These are phyloP conservation scores for Patella depressa DNA, from an alignment of 2,888 invertebrate species.

Conservation along the genomic window DNA sequence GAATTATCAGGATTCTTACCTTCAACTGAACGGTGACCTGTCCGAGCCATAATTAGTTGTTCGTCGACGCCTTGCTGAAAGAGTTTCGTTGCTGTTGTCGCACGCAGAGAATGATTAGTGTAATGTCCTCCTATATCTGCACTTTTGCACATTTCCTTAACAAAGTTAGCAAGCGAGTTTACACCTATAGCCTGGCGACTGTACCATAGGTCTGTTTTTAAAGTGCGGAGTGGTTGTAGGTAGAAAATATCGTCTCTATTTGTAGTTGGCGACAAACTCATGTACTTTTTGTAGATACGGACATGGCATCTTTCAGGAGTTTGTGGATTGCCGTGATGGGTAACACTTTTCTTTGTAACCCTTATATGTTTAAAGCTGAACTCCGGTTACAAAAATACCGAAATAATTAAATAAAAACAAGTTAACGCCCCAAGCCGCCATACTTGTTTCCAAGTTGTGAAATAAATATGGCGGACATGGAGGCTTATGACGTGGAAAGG, in stretches of 20 bases:
- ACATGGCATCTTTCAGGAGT: slow-evolving; percentile 3
- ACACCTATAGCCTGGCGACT: slow-evolving; percentile 3
- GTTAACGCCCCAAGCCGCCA: too few species aligned
- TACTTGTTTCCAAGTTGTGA: too few species aligned
- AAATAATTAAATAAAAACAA: too few species aligned
- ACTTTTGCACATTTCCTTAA: slow-evolving; percentile 6
- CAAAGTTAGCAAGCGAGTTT: slow-evolving; percentile 1
- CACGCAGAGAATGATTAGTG: too few species aligned
- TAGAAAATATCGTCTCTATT: slow-evolving; percentile 3
- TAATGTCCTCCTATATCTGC: not conserved
- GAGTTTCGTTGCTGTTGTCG: too few species aligned
- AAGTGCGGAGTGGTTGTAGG: slow-evolving; percentile 1
- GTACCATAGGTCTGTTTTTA: slow-evolving; percentile 3
- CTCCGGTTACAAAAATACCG: too few species aligned
- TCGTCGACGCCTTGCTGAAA: slow-evolving; percentile 3
- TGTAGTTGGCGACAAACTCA: slow-evolving; percentile 3
- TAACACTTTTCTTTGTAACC: not conserved
- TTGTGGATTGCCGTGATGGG: slow-evolving; percentile 2
- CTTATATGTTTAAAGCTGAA: not conserved
- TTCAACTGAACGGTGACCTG: not conserved
- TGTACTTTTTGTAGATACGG: slow-evolving; percentile 1
- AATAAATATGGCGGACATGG: too few species aligned
- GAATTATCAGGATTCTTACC: slow-evolving; percentile 1
- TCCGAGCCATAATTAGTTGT: slow-evolving; percentile 3
- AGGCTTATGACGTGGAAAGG: too few species aligned